Base-by-base conservation (phyloP, 1,140 invertebrate genomes). In the Solen grandis region DNA sequence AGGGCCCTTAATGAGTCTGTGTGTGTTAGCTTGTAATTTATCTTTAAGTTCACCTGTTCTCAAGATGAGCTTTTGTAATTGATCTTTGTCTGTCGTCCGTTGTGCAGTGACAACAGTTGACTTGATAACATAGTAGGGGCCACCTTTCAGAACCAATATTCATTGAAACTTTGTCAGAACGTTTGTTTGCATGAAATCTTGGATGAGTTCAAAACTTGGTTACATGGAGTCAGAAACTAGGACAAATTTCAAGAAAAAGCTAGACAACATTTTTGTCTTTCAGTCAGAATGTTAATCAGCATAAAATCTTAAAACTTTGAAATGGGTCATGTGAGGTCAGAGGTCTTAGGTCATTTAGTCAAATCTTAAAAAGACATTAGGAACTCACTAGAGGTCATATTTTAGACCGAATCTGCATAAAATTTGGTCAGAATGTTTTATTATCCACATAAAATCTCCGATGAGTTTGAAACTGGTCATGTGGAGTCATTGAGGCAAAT, bases 361-460 rank as follows among this genome's bases (percentile, higher is more conserved):
- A 27, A 36, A 69, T 62, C 33, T 41, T 22, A 41, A 27, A 50
- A n/a, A 22, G 8, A 41, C 27, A 25, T 27, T 38, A 8, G 19
- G 57, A 57, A 63, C 62, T 22, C 33, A 31, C 59, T 62, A 69
- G 54, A 57, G 19, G 19, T 5, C 41, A 68, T 55, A 54, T 66
- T 25, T 29, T 19, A 8, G n/a, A 35, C 33, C n/a, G 22, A 27
- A 19, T 46, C 60, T 33, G 13, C 55, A 75, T 36, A 55, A 68
- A 52, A 41, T 10, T 65, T 75, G 62, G 59, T 8, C n/a, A 25
- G 57, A 19, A 35, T 25, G 38, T 19, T 31, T n/a, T n/a, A n/a
- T n/a, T 22, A 5, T 55, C 31, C 10, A 35, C 5, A 22, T 31
- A 36, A 31, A 29, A 25, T 19, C 5, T 69, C 5, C 27, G 29